phyloP scores from a whole-genome alignment of 2,888 invertebrate genomes.

The Alloplasta piceator region DNA sequence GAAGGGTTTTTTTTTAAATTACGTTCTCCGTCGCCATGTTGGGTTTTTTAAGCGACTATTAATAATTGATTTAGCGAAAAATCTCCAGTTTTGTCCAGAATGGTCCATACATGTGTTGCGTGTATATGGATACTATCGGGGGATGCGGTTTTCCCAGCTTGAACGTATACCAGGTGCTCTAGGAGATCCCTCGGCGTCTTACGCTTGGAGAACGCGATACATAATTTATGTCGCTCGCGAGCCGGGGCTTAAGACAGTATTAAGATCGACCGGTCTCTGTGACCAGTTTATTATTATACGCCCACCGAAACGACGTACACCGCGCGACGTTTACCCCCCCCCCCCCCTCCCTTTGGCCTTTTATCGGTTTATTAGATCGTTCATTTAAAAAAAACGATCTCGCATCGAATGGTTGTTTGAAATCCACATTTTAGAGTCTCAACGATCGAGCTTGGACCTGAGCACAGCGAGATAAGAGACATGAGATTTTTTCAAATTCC shows the following conservation, averaged over 20 bases:
- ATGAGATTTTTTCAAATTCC: too few species aligned
- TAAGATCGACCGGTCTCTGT: slow-evolving; percentile 80
- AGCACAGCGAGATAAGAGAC: too few species aligned
- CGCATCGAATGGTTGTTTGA: too few species aligned
- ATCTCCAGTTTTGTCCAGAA: too few species aligned
- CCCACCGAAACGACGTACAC: slow-evolving; percentile 16
- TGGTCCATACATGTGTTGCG: not conserved
- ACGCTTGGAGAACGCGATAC: slow-evolving; percentile 80
- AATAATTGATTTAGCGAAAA: too few species aligned
- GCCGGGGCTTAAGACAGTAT: slow-evolving; percentile 82
- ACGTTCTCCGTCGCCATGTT: too few species aligned
- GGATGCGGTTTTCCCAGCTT: slow-evolving; percentile 62
- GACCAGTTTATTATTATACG: slow-evolving; percentile 68
- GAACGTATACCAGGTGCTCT: slow-evolving; percentile 82
- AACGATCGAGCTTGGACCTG: too few species aligned
- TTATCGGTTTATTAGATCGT: slow-evolving; percentile 30
- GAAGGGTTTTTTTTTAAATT: too few species aligned
- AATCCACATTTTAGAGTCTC: too few species aligned
- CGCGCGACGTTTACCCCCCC: slow-evolving; percentile 30
- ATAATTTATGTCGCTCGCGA: slow-evolving; percentile 83
- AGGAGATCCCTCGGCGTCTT: slow-evolving; percentile 81
- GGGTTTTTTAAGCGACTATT: too few species aligned
- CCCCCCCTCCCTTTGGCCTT: too few species aligned
- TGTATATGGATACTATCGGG: not conserved
- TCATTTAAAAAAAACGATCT: slow-evolving; percentile 20